Percentiles rank a stretch among this genome's conserved stretches.
phyloP scores from a whole-genome alignment of 2,888 invertebrate species.

The Pheosia tremula region DNA sequence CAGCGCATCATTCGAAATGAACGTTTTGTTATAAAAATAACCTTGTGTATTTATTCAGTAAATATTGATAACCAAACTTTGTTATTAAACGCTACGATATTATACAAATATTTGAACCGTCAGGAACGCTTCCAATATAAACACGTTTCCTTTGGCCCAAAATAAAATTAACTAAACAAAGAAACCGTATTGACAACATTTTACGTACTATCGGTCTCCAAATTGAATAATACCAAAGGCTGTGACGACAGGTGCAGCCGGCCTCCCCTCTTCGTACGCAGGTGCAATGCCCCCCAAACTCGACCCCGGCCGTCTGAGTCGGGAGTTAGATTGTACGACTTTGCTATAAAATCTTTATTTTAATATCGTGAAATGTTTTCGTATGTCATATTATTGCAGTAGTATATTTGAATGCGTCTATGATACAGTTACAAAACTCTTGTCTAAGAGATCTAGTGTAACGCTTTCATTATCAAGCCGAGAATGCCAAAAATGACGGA shows the following conservation, averaged over 20 bases:
- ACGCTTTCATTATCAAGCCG: too few species aligned
- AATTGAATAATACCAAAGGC: conserved; percentile 29
- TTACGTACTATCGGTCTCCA: conserved; percentile 26
- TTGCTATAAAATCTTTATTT: conserved; percentile 25
- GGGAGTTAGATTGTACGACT: conserved; percentile 29
- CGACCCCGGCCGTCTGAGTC: conserved; percentile 36
- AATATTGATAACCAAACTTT: conserved; percentile 5
- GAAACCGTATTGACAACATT: neutral
- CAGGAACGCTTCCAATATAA: conserved; percentile 1
- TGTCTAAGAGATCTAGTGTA: too few species aligned
- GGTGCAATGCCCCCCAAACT: conserved; percentile 63
- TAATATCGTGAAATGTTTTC: conserved; percentile 6
- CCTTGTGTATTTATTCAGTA: neutral
- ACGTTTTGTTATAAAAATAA: too few species aligned
- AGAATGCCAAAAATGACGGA: too few species aligned
- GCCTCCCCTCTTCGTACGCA: conserved; percentile 33
- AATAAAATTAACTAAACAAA: conserved; percentile 5
- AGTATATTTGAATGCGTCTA: neutral
- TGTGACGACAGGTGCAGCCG: conserved; percentile 57
- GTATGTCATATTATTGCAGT: neutral
- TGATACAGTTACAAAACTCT: too few species aligned
- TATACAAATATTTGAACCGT: conserved; percentile 13
- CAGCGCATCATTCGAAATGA: too few species aligned
- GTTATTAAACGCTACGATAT: conserved; percentile 7
- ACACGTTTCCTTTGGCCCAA: conserved; percentile 9